Conservation (phyloP, 2,888 invertebrate genomes). For the Zootermopsis nevadensis region DNA sequence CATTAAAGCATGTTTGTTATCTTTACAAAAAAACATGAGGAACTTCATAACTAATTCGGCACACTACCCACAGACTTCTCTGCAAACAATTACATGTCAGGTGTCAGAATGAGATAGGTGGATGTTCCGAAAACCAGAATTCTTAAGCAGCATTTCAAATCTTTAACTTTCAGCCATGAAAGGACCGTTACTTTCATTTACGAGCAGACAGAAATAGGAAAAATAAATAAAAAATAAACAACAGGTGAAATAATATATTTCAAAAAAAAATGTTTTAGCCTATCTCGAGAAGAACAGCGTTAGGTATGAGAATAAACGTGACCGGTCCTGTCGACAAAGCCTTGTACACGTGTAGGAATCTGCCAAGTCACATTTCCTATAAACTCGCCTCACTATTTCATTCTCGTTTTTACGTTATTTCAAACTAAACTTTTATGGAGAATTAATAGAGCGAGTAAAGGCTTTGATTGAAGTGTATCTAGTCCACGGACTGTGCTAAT, state of each 20-base stretch:
- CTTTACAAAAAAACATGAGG: too few relatives aligned
- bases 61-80: too few relatives aligned
- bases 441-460: constrained; percentile 35
- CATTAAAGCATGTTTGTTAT: too few relatives aligned
- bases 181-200: background rate
- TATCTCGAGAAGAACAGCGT: background rate
- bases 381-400: background rate
- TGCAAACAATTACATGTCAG: too few relatives aligned
- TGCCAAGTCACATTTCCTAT: constrained; percentile 10
- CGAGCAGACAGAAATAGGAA: background rate
- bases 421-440: background rate
- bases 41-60: too few relatives aligned
- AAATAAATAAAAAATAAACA: too few relatives aligned
- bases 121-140: too few relatives aligned
- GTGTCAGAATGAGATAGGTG: too few relatives aligned
- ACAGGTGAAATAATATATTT: background rate
- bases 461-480: background rate
- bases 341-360: constrained; percentile 21
- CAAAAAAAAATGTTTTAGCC: background rate
- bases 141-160: too few relatives aligned
- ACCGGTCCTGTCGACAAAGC: background rate
- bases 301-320: constrained; percentile 12
- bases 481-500: constrained; percentile 12
- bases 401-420: background rate
- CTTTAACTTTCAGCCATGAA: background rate